Evolutionary conservation across 2,888 invertebrate species (phyloP).

Genomic region (Atherix ibis): DNA sequence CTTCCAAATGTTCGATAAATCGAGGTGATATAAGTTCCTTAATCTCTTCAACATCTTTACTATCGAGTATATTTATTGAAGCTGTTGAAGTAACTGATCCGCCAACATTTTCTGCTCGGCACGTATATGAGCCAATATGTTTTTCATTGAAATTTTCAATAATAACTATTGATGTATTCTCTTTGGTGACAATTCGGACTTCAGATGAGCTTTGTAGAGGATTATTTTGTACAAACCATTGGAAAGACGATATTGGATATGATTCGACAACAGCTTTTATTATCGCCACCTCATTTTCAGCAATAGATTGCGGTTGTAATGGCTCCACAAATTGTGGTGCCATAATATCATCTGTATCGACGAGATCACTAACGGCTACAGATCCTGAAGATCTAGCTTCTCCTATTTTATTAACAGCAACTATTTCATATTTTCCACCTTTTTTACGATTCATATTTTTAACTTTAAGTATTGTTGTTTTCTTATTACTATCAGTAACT

Average conservation of each 20-base stretch:
- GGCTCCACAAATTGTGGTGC: slow-evolving; percentile 61
- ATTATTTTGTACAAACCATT: slow-evolving; percentile 66
- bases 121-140: slow-evolving; percentile 62
- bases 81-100: slow-evolving; percentile 82
- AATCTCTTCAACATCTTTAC: slow-evolving; percentile 35
- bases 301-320: slow-evolving; percentile 51
- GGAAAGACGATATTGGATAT: slow-evolving; percentile 65
- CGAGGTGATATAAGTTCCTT: slow-evolving; percentile 53
- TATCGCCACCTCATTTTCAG: slow-evolving; percentile 59
- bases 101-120: slow-evolving; percentile 76
- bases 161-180: slow-evolving; percentile 64
- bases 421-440: slow-evolving; percentile 76
- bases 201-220: slow-evolving; percentile 55
- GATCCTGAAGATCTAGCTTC: slow-evolving; percentile 69
- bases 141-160: slow-evolving; percentile 56
- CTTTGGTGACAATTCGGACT: slow-evolving; percentile 51
- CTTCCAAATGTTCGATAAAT: slow-evolving; percentile 56
- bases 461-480: slow-evolving; percentile 48
- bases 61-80: slow-evolving; percentile 44
- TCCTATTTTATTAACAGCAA: slow-evolving; percentile 60
- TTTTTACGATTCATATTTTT: slow-evolving; percentile 55
- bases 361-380: slow-evolving; percentile 51
- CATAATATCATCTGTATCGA: slow-evolving; percentile 41
- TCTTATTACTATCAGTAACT: slow-evolving; percentile 39
- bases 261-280: slow-evolving; percentile 64